A percentile compares a stretch with the other conserved stretches of the same genome.
phyloP scores from a whole-genome alignment of 2,888 invertebrate species.

The Sussaba pulchella region DNA sequence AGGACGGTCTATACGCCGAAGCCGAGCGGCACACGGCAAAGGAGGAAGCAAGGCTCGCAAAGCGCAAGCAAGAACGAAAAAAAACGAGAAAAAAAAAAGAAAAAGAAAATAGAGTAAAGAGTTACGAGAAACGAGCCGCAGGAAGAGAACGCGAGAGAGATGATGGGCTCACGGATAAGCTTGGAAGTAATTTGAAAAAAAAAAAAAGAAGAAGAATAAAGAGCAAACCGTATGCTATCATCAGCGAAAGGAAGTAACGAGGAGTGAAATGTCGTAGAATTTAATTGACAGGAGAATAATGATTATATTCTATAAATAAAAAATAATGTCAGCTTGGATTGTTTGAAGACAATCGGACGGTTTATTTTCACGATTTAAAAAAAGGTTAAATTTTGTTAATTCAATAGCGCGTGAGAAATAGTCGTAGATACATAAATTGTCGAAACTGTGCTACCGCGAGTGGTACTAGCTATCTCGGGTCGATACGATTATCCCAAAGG shows the following conservation, averaged over 20 bases:
- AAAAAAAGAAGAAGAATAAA: no score
- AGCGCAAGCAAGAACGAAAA: conserved; percentile 23
- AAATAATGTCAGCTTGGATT: not conserved
- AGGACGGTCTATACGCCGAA: conserved; percentile 19
- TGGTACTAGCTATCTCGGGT: conserved; percentile 58
- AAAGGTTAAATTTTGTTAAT: not conserved
- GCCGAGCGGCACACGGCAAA: conserved; percentile 42
- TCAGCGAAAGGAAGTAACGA: conserved; percentile 1
- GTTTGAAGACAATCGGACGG: not conserved
- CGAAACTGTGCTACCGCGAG: conserved; percentile 40
- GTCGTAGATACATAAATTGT: not conserved
- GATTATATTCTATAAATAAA: not conserved
- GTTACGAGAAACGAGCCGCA: conserved; percentile 40
- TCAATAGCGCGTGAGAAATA: not conserved
- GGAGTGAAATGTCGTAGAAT: conserved; percentile 31
- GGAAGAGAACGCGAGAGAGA: conserved; percentile 31
- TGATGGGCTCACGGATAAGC: conserved; percentile 45
- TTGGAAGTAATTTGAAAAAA: conserved; percentile 17
- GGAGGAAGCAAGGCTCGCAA: conserved; percentile 46
- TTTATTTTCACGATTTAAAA: not conserved
- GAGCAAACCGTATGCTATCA: no score
- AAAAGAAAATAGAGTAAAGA: conserved; percentile 34
- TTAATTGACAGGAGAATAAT: not conserved
- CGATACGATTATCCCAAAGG: conserved; percentile 59
- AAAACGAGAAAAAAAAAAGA: conserved; percentile 12